Evolutionary conservation across 2,797 vertebrate genomes (phyloP).

Genomic region (Vultur gryphus): DNA sequence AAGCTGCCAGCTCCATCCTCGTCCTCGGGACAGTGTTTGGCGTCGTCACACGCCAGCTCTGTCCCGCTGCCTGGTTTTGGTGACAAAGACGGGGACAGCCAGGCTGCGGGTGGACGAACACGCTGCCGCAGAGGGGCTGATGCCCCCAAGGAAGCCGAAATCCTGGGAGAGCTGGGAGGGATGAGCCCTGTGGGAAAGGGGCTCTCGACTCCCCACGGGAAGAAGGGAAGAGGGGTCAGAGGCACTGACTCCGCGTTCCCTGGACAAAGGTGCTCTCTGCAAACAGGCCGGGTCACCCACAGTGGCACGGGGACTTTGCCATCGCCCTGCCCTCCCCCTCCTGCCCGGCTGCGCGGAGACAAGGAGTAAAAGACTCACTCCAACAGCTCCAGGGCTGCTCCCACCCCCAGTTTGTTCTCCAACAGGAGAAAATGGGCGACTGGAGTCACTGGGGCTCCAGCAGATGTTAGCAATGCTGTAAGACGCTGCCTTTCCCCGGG

Average conservation of each 20-base stretch:
- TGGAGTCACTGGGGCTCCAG: background rate
- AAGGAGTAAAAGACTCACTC: fast-evolving
- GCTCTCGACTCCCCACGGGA: fast-evolving
- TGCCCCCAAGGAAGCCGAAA: background rate
- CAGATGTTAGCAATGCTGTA: fast-evolving
- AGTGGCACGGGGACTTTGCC: fast-evolving
- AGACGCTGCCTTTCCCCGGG: fast-evolving
- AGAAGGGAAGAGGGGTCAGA: background rate
- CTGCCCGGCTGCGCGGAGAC: fast-evolving
- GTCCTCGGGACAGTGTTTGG: background rate
- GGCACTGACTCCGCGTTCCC: fast-evolving
- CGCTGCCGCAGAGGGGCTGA: fast-evolving
- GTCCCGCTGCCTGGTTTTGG: fast-evolving
- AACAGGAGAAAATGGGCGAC: fast-evolving
- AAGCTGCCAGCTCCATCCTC: fast-evolving
- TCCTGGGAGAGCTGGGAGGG: background rate
- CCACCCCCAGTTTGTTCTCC: fast-evolving
- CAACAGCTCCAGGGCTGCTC: fast-evolving
- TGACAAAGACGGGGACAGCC: background rate
- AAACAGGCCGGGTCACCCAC: background rate
- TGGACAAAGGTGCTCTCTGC: background rate
- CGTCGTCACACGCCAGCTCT: background rate
- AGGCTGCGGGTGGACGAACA: fast-evolving
- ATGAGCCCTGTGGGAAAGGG: fast-evolving
- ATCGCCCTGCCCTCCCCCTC: no score